These are phyloP conservation scores for Anolis sagrei DNA, from an alignment of 2,113 vertebrate species.

Conservation along the genomic window DNA sequence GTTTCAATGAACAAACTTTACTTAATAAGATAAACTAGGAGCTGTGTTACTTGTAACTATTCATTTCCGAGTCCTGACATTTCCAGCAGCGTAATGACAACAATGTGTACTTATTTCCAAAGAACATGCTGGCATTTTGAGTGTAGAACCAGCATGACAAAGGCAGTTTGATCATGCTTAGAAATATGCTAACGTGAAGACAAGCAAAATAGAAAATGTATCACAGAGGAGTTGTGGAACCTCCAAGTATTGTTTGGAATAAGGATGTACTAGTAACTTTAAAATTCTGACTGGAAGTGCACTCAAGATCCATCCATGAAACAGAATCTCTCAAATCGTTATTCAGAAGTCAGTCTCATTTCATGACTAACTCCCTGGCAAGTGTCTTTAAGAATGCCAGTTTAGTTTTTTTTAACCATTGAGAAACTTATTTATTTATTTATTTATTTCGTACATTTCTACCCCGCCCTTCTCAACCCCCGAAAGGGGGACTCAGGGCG, in stretches of 20 bases:
- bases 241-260: background rate
- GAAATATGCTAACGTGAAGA: background rate
- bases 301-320: background rate
- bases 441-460: too few relatives aligned
- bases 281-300: background rate
- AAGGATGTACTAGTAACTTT: background rate
- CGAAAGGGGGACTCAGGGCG: too few relatives aligned
- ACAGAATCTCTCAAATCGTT: too few relatives aligned
- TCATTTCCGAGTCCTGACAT: background rate
- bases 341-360: background rate
- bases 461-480: too few relatives aligned
- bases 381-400: background rate
- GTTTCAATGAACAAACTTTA: too few relatives aligned
- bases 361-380: background rate
- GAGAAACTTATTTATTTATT: too few relatives aligned
- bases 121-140: background rate
- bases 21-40: background rate
- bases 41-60: background rate
- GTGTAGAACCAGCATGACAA: background rate
- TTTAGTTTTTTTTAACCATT: background rate
- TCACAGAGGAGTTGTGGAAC: background rate
- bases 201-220: background rate
- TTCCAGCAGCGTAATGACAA: too few relatives aligned
- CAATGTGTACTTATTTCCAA: background rate
- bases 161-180: background rate